Conservation (phyloP, 2,113 vertebrate genomes). For the Melanocharis versteri region DNA sequence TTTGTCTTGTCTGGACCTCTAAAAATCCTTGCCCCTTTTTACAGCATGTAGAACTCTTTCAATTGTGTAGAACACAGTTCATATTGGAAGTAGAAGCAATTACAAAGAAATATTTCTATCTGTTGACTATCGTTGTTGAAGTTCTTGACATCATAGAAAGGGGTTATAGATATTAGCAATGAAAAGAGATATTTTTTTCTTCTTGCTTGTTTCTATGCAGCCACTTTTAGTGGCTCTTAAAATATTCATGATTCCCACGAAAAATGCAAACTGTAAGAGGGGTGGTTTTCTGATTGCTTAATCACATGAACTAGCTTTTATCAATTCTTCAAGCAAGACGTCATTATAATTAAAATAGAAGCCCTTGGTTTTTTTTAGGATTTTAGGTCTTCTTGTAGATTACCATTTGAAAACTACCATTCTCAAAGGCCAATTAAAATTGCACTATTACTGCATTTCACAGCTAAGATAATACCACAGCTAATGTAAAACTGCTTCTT, state of each 20-base stretch:
- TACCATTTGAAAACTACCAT: slow-evolving; percentile 32
- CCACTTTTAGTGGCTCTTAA: background rate
- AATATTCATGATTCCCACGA: slow-evolving; percentile 13
- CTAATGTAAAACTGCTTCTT: background rate
- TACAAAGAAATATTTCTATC: background rate
- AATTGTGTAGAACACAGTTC: background rate
- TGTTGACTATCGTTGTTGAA: background rate
- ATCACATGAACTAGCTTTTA: background rate
- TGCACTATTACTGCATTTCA: slow-evolving; percentile 39
- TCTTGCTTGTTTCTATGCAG: background rate
- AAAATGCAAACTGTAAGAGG: slow-evolving; percentile 33
- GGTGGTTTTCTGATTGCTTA: background rate
- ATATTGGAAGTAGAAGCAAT: background rate
- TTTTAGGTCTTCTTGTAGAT: slow-evolving; percentile 12
- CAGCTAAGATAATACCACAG: slow-evolving; percentile 1
- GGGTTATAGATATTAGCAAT: background rate
- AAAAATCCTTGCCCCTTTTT: background rate
- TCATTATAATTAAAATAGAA: slow-evolving; percentile 17
- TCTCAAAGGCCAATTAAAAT: slow-evolving; percentile 42
- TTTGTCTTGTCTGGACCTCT: background rate
- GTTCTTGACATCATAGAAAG: background rate
- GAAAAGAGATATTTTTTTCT: background rate
- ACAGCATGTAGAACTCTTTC: background rate
- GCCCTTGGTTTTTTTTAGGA: background rate
- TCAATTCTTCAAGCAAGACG: slow-evolving; percentile 14